Conservation (phyloP, 2,797 vertebrate genomes). For the Pseudochirops cupreus region DNA sequence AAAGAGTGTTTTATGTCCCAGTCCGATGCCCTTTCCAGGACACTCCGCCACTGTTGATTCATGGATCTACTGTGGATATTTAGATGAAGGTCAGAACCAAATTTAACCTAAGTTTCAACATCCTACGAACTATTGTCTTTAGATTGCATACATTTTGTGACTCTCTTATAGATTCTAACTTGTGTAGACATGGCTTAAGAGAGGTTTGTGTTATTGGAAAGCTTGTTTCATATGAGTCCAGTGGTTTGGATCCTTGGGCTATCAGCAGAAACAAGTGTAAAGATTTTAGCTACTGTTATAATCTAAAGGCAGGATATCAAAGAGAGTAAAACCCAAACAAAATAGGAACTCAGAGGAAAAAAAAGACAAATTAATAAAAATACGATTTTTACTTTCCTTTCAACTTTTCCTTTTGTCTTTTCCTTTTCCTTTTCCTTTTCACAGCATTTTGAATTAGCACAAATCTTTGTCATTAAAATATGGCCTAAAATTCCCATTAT, state of each 20-base stretch:
- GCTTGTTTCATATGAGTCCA: not conserved
- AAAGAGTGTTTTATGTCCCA: not conserved
- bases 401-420: not conserved
- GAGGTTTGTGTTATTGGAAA: not conserved
- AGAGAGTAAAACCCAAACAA: slow-evolving; percentile 29
- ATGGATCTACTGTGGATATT: not conserved
- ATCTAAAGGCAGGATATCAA: not conserved
- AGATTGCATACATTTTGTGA: slow-evolving; percentile 33
- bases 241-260: slow-evolving; percentile 27
- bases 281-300: slow-evolving; percentile 9
- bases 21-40: not conserved
- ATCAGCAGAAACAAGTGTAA: slow-evolving; percentile 21
- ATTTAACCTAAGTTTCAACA: not conserved
- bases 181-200: not conserved
- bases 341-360: not conserved
- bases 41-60: not conserved
- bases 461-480: slow-evolving; percentile 1
- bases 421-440: not conserved
- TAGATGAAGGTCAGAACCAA: not conserved
- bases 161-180: slow-evolving; percentile 23
- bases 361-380: not conserved
- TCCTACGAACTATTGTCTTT: not conserved
- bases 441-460: not conserved
- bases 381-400: not conserved
- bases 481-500: not conserved